A percentile compares a stretch with the other conserved stretches of the same genome.
These are phyloP conservation scores for Podocnemis expansa DNA, from an alignment of 2,113 vertebrate genomes.

Conservation along the genomic window DNA sequence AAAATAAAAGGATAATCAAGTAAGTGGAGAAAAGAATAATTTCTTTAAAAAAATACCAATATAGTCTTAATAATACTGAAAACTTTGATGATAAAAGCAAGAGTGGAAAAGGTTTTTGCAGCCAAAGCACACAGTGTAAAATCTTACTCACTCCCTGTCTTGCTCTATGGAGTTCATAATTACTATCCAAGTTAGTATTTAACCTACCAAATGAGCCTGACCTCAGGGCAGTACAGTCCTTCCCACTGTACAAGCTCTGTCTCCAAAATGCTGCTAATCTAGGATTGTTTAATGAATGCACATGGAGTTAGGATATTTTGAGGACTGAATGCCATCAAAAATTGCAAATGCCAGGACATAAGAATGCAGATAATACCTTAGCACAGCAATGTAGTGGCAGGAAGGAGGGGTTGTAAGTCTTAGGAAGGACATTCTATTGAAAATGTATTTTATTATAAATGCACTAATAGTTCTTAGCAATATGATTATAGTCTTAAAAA, in stretches of 20 bases:
- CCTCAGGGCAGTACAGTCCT: constrained; percentile 40
- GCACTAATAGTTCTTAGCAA: constrained; percentile 41
- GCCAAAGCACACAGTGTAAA: constrained; percentile 18
- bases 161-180: constrained; percentile 47
- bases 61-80: constrained; percentile 49
- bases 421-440: constrained; percentile 8
- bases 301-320: not conserved
- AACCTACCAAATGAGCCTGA: constrained; percentile 53
- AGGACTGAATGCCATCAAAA: not conserved
- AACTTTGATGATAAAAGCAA: constrained; percentile 41
- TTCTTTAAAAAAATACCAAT: constrained; percentile 39
- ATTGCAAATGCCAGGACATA: constrained; percentile 1
- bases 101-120: constrained; percentile 51
- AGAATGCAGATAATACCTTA: not conserved
- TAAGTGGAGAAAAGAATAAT: constrained; percentile 12
- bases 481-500: constrained; percentile 36
- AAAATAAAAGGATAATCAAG: constrained; percentile 31
- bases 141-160: constrained; percentile 43
- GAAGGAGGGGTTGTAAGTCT: constrained; percentile 6
- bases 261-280: constrained; percentile 46
- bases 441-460: not conserved
- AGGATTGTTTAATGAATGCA: constrained; percentile 26
- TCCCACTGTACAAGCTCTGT: constrained; percentile 31
- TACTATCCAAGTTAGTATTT: constrained; percentile 56
- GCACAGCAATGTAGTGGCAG: not conserved